Base-by-base conservation (phyloP, 2,888 invertebrate species). In the Autographa gamma region DNA sequence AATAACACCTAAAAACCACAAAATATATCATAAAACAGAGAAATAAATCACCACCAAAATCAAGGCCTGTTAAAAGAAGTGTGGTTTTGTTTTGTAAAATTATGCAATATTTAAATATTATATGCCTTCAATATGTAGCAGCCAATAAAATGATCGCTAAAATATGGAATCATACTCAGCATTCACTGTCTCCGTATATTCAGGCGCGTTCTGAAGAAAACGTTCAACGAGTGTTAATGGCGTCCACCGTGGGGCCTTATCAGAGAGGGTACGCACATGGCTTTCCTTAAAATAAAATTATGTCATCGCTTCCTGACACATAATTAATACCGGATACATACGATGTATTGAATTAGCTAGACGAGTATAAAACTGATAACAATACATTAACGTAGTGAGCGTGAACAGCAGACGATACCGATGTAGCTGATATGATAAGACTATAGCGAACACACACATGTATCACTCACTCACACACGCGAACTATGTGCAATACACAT, bases 391-490 rank as follows among this genome's bases (percentile, higher is more conserved):
- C 60, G 41, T 59, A 60, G 32, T 62, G 64, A 43, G 54, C 70
- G 61, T 66, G 54, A 68, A 64, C 69, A 73, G 72, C 60, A 75
- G 75, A 77, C 67, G 63, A 60, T 66, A 56, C 16, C 34, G 67
- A 79, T 79, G 63, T 65, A 43, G 52, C 54, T 69, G 71, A 79
- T 79, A 80, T 74, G 74, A 80, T 74, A 62, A 61, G 32, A 3
- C 19, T 25, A 13, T 56, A 13, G 25, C 25, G 54, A 8, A 56
- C 66, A 43, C 38, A 25, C 19, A 60, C 52, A 65, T 52, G 62
- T 11, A 56, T 7, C 32, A 43, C 32, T 56, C 11, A 56, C 18
- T 6, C 54, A 54, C 14, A 60, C 58, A 25, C 43, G 14, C 9
- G 56, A 54, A 56, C 18, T 25, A 6, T 61, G 32, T 60, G 41